Base-by-base conservation (phyloP, 2,888 invertebrate genomes). In the Agrilus biguttatus region DNA sequence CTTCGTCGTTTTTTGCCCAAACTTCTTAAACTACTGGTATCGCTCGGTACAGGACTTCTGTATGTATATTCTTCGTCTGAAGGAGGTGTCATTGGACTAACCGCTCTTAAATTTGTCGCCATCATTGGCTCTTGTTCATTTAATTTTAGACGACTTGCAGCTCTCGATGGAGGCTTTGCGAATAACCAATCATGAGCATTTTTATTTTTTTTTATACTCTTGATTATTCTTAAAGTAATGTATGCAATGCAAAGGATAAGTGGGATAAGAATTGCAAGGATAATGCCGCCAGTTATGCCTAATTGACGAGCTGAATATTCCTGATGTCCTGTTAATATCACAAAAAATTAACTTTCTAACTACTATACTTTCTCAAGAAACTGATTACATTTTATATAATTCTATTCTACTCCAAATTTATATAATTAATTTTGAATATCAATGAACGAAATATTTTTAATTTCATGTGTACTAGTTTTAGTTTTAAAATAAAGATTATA, bases 301-400 rank as follows among this genome's bases (percentile, higher is more conserved):
- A 83, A 78, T 53, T 80, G 78, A 40, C 84, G 75, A 1, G 83
- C 74, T 19, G 81, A 79, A 63, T 83, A 85, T 66, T 88, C 87
- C 61, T 83, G 81, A 52, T 80, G 77, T 55, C 84, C 87, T 87
- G 70, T 44, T 37, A 21, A 21, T 21, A 21, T 21, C 6, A 21
- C 21, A 21, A 5, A 21, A 38, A 32, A 38, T 37, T 45, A 41
- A 41, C 6, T 14, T 10, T 37, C 19, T 21, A 5, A 17, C 3
- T 17, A 17, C 2, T 17, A 4, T 4, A 17, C 21, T 1, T 21
- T 21, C 21, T 21, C 21, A 21, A 21, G 6, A 21, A 21, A 21
- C 1, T 21, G 21, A 17, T 21, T 21, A 6, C 21, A 17, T 17
- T 17, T 21, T 21, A 21, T 21, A 5, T 21, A 17, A 17, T 17